Base-by-base conservation (phyloP, 2,797 vertebrate species). In the Bovichtus variegatus region DNA sequence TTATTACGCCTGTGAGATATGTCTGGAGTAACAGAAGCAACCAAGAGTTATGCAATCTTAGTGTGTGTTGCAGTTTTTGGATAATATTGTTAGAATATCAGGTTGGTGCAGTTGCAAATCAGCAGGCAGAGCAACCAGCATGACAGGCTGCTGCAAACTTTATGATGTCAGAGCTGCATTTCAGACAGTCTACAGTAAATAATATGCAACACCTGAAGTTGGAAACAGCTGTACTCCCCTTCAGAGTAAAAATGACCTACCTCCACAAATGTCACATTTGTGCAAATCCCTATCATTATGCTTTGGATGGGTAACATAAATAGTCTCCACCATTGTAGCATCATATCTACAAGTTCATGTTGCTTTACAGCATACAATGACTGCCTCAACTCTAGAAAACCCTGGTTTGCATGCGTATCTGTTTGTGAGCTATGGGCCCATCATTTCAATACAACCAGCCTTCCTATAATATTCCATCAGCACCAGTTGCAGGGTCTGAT, bases 401-500 rank as follows among this genome's bases (percentile, higher is more conserved):
- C 43, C 44, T 62, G 59, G 16, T 76, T 74, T 78, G 57, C 58
- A 58, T 68, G 46, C 11, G 11, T 10, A 65, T 41, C 41, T 64
- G 38, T 36, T 19, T 46, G 0, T 27, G 31, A 77, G 23, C 49
- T 38, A 19, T 23, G 55, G 75, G 51, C 57, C 64, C 71, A 49
- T 47, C 6, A 53, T 51, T 50, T 23, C 12, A 55, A 29, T 16
- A 18, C 55, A 64, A 57, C 6, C 64, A 27, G 49, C 41, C 16
- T 51, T n/a, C 18, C 41, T 16, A 21, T 13, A 19, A 50, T 38
- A 55, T 16, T 25, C 43, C 57, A 64, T 25, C 66, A 78, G 70
- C 81, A 80, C 76, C 81, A 86, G 74, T 85, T 91, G 73, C 66
- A 86, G 79, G 57, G 76, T 80, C 47, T n/a, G 49, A 41, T 36